Evolutionary conservation across 1,140 invertebrate species (phyloP), one percentile per base, ranked within the genome.

Genomic region (Brachystomella parvula): DNA sequence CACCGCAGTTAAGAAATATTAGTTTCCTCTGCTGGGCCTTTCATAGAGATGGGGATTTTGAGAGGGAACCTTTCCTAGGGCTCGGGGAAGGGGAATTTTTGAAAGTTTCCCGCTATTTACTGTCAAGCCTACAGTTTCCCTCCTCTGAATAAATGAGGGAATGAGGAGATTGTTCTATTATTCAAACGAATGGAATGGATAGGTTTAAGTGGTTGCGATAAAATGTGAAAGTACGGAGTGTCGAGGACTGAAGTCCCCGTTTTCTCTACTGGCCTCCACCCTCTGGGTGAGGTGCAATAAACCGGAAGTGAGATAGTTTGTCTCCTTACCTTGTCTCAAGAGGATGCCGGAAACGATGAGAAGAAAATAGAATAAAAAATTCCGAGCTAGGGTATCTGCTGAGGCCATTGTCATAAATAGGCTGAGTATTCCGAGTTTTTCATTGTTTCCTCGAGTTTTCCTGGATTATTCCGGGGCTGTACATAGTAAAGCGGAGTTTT

Each of bases 301-400:
- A 53, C 49, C 49, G 49, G 49, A 53, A 53, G 49, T 53, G 49
- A 53, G 31, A 60, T 15, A 12, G 9, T 60, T 32, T 35, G 58
- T 15, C 26, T 3, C 19, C 68, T 72, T 68, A 72, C 71, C 71
- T 72, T 72, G 71, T 57, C 63, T 65, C 47, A 72, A 62, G 61
- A 72, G 68, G 59, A 72, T 72, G 61, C 71, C 71, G 61, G 71
- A 70, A 63, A 72, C 68, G 66, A 72, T 72, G 68, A 72, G 71
- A 47, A 72, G 66, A 66, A 72, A 72, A 61, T 72, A 72, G 71
- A 72, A 70, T 72, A 72, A 70, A 66, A 72, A 72, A 70, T 72
- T 69, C 61, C 66, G 69, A 65, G 68, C 68, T 39, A 70, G 61
- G 44, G 47, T 68, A 56, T 69, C 71, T 24, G 49, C 49, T 24